Evolutionary conservation across 2,113 vertebrate genomes (phyloP), one percentile per base, ranked within the genome.

Genomic region (Ammospiza nelsoni): DNA sequence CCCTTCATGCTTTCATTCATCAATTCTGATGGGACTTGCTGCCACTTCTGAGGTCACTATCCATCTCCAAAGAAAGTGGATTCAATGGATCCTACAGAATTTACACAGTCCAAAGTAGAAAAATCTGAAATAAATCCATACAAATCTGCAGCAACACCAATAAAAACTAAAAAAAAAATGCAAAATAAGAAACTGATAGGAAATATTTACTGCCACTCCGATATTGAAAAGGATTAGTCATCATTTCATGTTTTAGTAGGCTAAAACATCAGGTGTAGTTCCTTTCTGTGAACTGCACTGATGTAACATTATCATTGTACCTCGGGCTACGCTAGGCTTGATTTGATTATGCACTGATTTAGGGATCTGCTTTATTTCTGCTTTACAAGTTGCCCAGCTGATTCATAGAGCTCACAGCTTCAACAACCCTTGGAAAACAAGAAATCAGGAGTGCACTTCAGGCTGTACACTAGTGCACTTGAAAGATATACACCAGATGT

Each of bases 191-290:
- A 92, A 82, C 3, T 41, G 65, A 78, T 43, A 37, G 15, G 52
- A 89, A 85, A 6, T 41, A 71, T 82, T 87, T 90, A 87, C 66
- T 75, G 35, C 15, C 35, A 54, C 41, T 63, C 62, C 87, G 57
- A 49, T 65, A 41, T 15, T 58, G 81, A 37, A 94, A 78, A 24
- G 81, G 92, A 96, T 91, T 93, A 72, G 69, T 78, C 87, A 85
- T n/a, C 11, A 68, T 35, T 91, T 68, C 22, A 28, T 85, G 44
- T 72, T 94, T 85, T 82, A 75, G 35, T 85, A 87, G 35, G 81
- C 35, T 94, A 68, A 91, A 89, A 41, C 12, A 14, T 14, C 41
- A 41, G 41, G 41, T 41, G 41, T 41, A 41, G 41, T 41, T 72
- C 27, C 0, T 73, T 35, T 91, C 84, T 72, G 29, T 29, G 61